Evolutionary conservation across 92 coral and sea anemone genomes (phyloP), one percentile per base, ranked within the genome.

Genomic region (Phenganax marumi): DNA sequence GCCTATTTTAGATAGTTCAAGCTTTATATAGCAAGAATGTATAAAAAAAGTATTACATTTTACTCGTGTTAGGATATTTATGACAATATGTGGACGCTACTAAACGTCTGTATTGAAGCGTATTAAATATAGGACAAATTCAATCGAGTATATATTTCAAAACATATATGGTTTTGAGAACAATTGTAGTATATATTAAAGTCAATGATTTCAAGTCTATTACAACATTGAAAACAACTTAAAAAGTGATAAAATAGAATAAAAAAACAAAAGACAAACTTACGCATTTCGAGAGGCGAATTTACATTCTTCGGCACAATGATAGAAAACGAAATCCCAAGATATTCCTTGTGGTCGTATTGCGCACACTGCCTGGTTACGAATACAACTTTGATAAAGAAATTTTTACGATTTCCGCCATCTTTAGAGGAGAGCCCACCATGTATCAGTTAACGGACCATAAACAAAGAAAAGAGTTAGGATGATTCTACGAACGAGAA

Each of bases 281-380:
- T 19, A 62, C 68, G 26, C 26, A 19, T 18, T 13, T 58, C 7
- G 21, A 58, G 23, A 33, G 4, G 0, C 8, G 21, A 58, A 58
- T 58, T 58, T 8, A 6, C 65, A 58, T 58, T 58, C 65, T 23
- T 13, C 21, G 22, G 65, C 65, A 1, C 4, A 58, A 58, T 13
- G 4, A 33, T 13, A 58, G 8, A 58, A 58, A 58, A 8, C 8
- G 23, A 16, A 23, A 18, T 23, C 68, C 68, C 33, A n/a, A n/a
- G 25, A 8, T 8, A 10, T 23, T 26, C 68, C n/a, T 62, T 19
- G 68, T 26, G 68, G 68, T 62, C 68, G 33, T 62, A 62, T 62
- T 62, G 68, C 68, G 33, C 68, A 62, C 68, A 62, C 68, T 10
- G 68, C 68, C 68, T 62, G 68, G n/a, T n/a, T n/a, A n/a, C n/a